phyloP scores from a whole-genome alignment of 2,113 vertebrate genomes.

The Entelurus aequoreus region DNA sequence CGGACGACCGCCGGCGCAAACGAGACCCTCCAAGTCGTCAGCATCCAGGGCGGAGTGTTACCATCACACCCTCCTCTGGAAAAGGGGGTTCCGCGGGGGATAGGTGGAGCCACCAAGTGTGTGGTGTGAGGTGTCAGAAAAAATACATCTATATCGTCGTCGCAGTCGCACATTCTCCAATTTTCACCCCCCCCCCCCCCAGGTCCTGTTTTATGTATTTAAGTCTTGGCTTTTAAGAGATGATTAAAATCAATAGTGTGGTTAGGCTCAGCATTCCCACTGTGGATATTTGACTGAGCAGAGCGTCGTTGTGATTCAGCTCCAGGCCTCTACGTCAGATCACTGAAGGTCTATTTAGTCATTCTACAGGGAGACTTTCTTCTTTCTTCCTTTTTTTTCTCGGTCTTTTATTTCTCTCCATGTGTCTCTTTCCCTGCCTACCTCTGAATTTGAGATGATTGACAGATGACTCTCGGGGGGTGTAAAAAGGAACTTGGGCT shows the following conservation, averaged over 20 bases:
- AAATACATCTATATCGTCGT: constrained; percentile 17
- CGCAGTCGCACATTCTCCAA: constrained; percentile 19
- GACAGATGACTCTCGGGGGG: constrained; percentile 69
- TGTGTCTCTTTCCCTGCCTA: constrained; percentile 39
- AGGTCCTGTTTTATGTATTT: constrained; percentile 37
- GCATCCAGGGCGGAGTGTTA: constrained; percentile 22
- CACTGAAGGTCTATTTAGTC: constrained; percentile 68
- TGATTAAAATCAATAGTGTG: constrained; percentile 71
- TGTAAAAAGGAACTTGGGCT: constrained; percentile 48
- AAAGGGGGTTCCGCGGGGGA: constrained; percentile 4
- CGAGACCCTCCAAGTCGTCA: constrained; percentile 12
- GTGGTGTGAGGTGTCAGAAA: constrained; percentile 29
- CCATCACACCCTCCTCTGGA: constrained; percentile 31
- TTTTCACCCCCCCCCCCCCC: constrained; percentile 23
- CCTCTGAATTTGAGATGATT: constrained; percentile 69
- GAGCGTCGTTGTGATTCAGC: constrained; percentile 64
- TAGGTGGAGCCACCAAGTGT: background rate
- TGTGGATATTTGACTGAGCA: constrained; percentile 53
- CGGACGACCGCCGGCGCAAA: background rate
- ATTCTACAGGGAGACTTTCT: constrained; percentile 65
- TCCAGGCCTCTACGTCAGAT: constrained; percentile 58
- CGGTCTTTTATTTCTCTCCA: constrained; percentile 32
- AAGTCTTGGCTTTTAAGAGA: constrained; percentile 49
- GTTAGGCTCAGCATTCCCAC: constrained; percentile 46
- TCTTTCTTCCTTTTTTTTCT: constrained; percentile 9